These are phyloP conservation scores for Athene noctua DNA, from an alignment of 2,113 vertebrate species.

Conservation along the genomic window DNA sequence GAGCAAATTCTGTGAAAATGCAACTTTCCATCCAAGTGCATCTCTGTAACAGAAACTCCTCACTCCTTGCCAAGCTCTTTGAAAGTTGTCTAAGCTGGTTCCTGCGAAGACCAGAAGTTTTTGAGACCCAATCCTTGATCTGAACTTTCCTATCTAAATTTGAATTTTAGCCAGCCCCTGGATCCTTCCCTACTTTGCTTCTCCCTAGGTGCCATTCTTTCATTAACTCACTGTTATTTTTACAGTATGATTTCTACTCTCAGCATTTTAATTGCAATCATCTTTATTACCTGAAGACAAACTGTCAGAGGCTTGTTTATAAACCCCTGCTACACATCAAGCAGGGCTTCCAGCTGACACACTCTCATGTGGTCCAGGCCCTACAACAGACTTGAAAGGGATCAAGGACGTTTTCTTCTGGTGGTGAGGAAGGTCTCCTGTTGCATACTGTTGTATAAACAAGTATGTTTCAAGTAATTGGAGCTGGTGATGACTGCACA, in stretches of 20 bases:
- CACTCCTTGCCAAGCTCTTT: background rate
- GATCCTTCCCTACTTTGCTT: background rate
- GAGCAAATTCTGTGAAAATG: background rate
- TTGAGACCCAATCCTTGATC: background rate
- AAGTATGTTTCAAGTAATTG: background rate
- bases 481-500: background rate
- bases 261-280: background rate
- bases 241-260: background rate
- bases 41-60: background rate
- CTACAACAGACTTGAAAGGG: background rate
- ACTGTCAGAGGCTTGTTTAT: background rate
- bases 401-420: background rate
- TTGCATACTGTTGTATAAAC: background rate
- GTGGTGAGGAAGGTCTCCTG: background rate
- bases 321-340: background rate
- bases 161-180: background rate
- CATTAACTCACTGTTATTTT: background rate
- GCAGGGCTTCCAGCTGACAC: background rate
- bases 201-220: background rate
- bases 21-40: background rate
- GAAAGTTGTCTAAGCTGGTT: background rate
- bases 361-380: background rate
- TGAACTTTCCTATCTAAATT: background rate
- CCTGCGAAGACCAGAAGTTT: background rate
- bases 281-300: slow-evolving; percentile 5